Evolutionary conservation across 2,888 invertebrate species (phyloP), one percentile per base, ranked within the genome.

Genomic region (Dolichomitus sp.): DNA sequence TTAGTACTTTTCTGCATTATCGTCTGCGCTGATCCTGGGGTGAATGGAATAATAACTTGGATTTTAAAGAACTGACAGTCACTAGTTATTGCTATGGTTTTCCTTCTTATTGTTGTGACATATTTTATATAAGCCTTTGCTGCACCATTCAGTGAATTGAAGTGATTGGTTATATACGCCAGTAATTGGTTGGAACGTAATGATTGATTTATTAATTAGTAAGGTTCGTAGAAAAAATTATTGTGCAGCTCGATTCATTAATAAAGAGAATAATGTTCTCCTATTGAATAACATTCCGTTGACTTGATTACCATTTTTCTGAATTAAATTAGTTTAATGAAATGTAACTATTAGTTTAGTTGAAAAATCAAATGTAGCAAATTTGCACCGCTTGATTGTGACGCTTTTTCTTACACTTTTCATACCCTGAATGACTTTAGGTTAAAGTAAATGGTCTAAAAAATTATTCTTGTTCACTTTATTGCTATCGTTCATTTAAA

Each of bases 1-100:
- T 76, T 65, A 19, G n/a, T 23, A 65, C 23, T 45, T 42, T 66
- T 57, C 14, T 17, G 23, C 17, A 23, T 14, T 19, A 11, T 66
- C 30, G 50, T 4, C 17, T n/a, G 30, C n/a, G 17, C 7, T n/a
- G 33, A n/a, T 33, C 9, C 7, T 17, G 14, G 14, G 14, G 7
- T n/a, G 33, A 30, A 59, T n/a, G n/a, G 17, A n/a, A 57, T n/a
- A 52, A 23, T 19, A 11, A 11, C 27, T 1, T 52, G 52, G 11
- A 48, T 54, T 27, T 54, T 19, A 11, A 52, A 11, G 23, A 23
- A 52, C 19, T 17, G 19, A 19, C 5, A 54, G 27, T 54, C 54
- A 4, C 4, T 12, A 27, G 27, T 14, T 11, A 27, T 14, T 27
- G 54, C 14, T 3, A 54, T 27, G 5, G 11, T 23, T 9, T 54